A percentile compares a stretch with the other conserved stretches of the same genome.
phyloP scores from a whole-genome alignment of 2,888 invertebrate species.

The Harmothoe impar region DNA sequence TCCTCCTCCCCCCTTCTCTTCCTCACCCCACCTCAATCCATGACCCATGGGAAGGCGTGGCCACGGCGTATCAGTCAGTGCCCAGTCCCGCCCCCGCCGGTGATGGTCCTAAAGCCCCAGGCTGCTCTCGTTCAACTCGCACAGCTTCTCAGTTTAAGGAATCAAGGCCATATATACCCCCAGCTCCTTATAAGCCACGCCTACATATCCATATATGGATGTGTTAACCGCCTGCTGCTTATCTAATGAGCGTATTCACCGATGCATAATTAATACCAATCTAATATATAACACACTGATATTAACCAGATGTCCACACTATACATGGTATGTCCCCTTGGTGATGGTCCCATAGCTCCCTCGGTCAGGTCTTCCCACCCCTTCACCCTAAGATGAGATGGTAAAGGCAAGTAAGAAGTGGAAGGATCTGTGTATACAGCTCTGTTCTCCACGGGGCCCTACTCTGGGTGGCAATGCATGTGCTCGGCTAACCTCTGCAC shows the following conservation, averaged over 20 bases:
- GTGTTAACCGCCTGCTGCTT: neutral
- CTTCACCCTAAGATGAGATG: neutral
- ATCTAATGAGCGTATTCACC: neutral
- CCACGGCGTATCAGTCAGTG: neutral
- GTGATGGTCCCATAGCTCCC: neutral
- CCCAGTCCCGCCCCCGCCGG: neutral
- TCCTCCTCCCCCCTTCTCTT: conserved; percentile 7
- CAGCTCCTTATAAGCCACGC: neutral
- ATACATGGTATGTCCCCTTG: neutral
- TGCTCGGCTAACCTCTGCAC: conserved; percentile 40
- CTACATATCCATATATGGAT: neutral
- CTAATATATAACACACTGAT: too few species aligned
- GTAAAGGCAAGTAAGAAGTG: conserved; percentile 60
- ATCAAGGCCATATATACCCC: neutral
- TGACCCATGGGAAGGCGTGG: neutral
- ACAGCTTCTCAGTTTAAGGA: neutral
- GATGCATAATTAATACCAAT: too few species aligned
- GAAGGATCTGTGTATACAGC: conserved; percentile 24
- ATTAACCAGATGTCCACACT: too few species aligned
- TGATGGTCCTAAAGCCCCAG: neutral
- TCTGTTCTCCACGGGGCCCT: neutral
- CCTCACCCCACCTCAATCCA: neutral
- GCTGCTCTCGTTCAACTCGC: conserved; percentile 14
- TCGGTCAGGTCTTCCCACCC: conserved; percentile 8
- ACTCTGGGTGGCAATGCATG: conserved; percentile 53